Evolutionary conservation across 2,113 vertebrate species (phyloP), one percentile per base, ranked within the genome.

Genomic region (Xerus inauris): DNA sequence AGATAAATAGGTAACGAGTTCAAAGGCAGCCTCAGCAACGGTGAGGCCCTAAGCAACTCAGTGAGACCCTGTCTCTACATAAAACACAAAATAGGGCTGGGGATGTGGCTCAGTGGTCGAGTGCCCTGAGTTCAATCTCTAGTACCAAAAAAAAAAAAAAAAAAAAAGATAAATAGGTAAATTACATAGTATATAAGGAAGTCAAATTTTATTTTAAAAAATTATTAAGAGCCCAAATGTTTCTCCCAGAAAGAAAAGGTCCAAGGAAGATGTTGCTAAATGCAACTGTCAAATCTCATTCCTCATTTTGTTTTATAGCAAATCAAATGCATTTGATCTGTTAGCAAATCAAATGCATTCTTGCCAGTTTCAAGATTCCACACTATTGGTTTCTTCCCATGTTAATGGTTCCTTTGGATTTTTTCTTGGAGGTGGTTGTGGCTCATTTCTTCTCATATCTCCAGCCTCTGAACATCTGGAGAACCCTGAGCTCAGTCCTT

Each of bases 211-310:
- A 65, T 32, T 65, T 65, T 59, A 89, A 77, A 67, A 87, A 65
- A 35, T 30, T 57, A 76, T 73, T 88, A 86, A 64, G 40, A 24
- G 94, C 77, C 83, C 2, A 67, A 11, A 45, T 75, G 7, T 90
- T 95, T 84, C 49, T 75, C 12, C 40, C 75, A 5, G 47, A 97
- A 67, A 96, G 57, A 71, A 82, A 94, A 94, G n/a, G 22, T 3
- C 42, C 51, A 88, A 79, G 59, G 42, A 91, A 94, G 65, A 42
- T 87, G 69, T 5, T 91, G 22, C 16, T 69, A 75, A 84, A 88
- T 75, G 3, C 59, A 32, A 32, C 1, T 47, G 51, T 51, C 42
- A 62, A 20, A 38, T 91, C 14, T 87, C 59, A 92, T 45, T 26
- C 42, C 16, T 89, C 32, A 49, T 17, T 32, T 72, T 47, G 38